Percentiles rank a stretch among this genome's conserved stretches.
phyloP scores from a whole-genome alignment of 2,888 invertebrate genomes.

The Lepidonotus clava region DNA sequence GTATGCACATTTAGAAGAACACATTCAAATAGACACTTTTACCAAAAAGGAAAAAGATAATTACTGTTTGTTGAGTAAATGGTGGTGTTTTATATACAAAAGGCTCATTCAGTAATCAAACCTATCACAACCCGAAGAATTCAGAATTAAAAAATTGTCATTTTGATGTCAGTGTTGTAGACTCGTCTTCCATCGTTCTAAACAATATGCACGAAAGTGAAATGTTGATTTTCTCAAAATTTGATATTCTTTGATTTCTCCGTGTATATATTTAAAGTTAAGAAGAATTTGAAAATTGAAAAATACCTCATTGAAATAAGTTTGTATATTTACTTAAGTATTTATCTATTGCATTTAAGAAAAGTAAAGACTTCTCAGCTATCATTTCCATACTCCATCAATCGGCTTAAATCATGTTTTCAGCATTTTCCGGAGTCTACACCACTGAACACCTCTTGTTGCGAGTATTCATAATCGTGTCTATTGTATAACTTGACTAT shows the following conservation, averaged over 20 bases:
- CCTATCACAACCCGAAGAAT: neutral
- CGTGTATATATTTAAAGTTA: too few species aligned
- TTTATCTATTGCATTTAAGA: too few species aligned
- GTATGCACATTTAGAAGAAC: conserved; percentile 39
- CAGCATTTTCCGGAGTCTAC: conserved; percentile 8
- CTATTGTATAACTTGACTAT: conserved; percentile 38
- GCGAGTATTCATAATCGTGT: conserved; percentile 36
- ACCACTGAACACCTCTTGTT: conserved; percentile 13
- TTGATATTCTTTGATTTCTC: too few species aligned
- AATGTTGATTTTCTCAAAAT: too few species aligned
- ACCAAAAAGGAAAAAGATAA: neutral
- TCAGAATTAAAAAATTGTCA: neutral
- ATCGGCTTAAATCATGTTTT: neutral
- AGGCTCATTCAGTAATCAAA: neutral
- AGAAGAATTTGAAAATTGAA: too few species aligned
- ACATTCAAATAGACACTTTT: conserved; percentile 30
- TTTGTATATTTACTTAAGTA: too few species aligned
- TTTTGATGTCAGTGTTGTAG: neutral
- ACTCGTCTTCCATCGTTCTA: neutral
- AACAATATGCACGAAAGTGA: too few species aligned
- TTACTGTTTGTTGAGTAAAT: neutral
- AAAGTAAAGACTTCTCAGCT: too few species aligned
- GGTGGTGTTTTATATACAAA: neutral
- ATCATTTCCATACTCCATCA: conserved; percentile 22
- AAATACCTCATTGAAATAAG: too few species aligned